A percentile compares a stretch with the other conserved stretches of the same genome.
These are phyloP conservation scores for Beroe forskalii DNA, from an alignment of 37 sponge, comb jelly and placozoan species.

Conservation along the genomic window DNA sequence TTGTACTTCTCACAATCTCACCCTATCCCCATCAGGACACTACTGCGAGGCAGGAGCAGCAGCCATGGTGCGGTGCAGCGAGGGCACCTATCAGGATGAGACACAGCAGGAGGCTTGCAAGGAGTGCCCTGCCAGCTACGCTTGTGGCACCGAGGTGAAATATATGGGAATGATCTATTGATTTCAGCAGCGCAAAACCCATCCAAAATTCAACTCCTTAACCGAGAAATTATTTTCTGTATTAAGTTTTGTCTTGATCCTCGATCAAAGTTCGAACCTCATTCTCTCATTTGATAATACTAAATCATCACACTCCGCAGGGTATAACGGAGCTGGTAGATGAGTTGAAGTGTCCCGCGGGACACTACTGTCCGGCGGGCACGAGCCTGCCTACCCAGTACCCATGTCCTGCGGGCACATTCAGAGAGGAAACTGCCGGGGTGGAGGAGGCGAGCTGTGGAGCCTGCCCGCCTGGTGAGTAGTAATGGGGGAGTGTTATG, in stretches of 20 bases:
- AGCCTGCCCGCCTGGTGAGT: not conserved
- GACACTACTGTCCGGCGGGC: slow-evolving; percentile 67
- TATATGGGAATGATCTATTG: too few relatives aligned
- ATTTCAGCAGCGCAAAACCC: too few relatives aligned
- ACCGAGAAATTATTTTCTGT: too few relatives aligned
- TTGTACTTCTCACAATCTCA: too few relatives aligned
- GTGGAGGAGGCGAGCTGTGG: not conserved
- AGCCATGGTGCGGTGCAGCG: not conserved
- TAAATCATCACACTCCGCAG: too few relatives aligned
- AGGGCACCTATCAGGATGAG: not conserved
- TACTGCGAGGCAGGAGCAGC: slow-evolving; percentile 54
- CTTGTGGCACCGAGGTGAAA: not conserved
- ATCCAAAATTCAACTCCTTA: too few relatives aligned
- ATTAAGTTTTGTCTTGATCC: too few relatives aligned
- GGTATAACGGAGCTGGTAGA: slow-evolving; percentile 25
- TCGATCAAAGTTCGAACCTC: too few relatives aligned
- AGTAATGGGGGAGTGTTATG: too few relatives aligned
- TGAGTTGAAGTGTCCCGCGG: slow-evolving; percentile 52
- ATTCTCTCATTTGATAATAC: not conserved
- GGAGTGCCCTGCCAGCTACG: not conserved
- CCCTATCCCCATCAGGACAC: too few relatives aligned
- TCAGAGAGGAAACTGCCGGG: not conserved
- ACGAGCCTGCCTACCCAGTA: slow-evolving; percentile 46
- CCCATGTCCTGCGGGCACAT: slow-evolving; percentile 63
- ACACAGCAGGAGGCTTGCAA: not conserved